Conservation (phyloP, 2,797 vertebrate genomes). For the Avahi laniger region DNA sequence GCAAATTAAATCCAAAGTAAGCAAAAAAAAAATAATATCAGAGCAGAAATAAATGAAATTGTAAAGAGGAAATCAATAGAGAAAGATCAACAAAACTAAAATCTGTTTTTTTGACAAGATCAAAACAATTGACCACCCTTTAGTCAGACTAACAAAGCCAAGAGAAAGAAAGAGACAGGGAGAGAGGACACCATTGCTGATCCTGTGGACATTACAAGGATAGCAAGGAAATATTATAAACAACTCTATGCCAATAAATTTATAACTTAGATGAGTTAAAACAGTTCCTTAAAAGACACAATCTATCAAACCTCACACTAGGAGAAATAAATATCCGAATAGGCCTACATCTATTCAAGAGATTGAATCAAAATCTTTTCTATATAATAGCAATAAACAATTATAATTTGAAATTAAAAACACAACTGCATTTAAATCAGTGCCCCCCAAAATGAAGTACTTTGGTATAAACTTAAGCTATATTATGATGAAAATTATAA, state of each 20-base stretch:
- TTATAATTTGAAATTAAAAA: not conserved
- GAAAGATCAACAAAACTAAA: not conserved
- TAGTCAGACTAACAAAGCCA: not conserved
- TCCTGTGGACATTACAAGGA: too few species aligned
- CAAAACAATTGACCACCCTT: not conserved
- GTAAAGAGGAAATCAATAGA: not conserved
- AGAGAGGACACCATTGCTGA: not conserved
- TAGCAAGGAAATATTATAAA: not conserved
- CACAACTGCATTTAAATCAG: too few species aligned
- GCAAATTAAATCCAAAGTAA: not conserved
- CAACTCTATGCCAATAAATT: not conserved
- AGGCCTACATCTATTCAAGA: not conserved
- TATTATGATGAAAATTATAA: too few species aligned
- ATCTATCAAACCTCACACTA: not conserved
- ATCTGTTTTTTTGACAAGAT: not conserved
- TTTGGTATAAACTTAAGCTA: too few species aligned
- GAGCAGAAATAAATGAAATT: not conserved
- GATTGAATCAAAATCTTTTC: too few species aligned
- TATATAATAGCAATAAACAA: not conserved
- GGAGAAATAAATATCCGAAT: not conserved
- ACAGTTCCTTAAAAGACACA: not conserved
- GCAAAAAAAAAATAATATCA: not conserved
- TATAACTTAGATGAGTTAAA: not conserved
- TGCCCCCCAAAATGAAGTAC: too few species aligned
- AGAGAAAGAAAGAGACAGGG: not conserved